A percentile compares a stretch with the other conserved stretches of the same genome.
These are phyloP conservation scores for Bellardia bayeri DNA, from an alignment of 2,888 invertebrate genomes.

Conservation along the genomic window DNA sequence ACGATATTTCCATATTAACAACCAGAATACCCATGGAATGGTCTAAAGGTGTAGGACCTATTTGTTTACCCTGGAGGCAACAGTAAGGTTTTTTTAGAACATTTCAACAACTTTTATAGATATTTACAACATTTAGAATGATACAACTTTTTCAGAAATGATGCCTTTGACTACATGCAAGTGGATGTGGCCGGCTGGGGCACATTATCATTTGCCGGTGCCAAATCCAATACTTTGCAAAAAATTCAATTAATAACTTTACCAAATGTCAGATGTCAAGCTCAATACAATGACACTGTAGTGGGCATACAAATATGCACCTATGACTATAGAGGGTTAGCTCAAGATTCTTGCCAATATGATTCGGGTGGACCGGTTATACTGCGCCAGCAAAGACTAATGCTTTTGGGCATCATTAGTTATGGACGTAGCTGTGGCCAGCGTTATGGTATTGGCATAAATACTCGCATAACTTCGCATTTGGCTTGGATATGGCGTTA, in stretches of 20 bases:
- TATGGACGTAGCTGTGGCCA: constrained; percentile 85
- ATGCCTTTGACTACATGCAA: constrained; percentile 75
- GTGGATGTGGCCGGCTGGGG: constrained; percentile 85
- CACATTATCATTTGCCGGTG: constrained; percentile 84
- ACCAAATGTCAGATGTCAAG: constrained; percentile 76
- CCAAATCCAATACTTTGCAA: constrained; percentile 84
- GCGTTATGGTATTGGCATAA: constrained; percentile 84
- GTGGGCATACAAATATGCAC: constrained; percentile 77
- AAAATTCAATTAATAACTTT: constrained; percentile 84
- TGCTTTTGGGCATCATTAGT: constrained; percentile 85
- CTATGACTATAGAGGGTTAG: constrained; percentile 77
- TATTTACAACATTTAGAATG: too few relatives aligned
- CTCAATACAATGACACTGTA: constrained; percentile 74
- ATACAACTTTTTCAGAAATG: constrained; percentile 60
- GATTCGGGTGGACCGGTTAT: constrained; percentile 86
- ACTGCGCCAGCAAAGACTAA: constrained; percentile 82
- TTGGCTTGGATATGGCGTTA: constrained; percentile 85
- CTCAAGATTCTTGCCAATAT: constrained; percentile 85
- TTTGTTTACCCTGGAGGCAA: constrained; percentile 86
- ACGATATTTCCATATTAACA: constrained; percentile 86
- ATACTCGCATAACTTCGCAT: constrained; percentile 86
- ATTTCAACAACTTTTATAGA: background rate
- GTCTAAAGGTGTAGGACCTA: constrained; percentile 86
- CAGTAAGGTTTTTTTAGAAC: constrained; percentile 69
- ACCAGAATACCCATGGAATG: constrained; percentile 84